Evolutionary conservation across 2,113 vertebrate species (phyloP).

Genomic region (Cheilinus undulatus): DNA sequence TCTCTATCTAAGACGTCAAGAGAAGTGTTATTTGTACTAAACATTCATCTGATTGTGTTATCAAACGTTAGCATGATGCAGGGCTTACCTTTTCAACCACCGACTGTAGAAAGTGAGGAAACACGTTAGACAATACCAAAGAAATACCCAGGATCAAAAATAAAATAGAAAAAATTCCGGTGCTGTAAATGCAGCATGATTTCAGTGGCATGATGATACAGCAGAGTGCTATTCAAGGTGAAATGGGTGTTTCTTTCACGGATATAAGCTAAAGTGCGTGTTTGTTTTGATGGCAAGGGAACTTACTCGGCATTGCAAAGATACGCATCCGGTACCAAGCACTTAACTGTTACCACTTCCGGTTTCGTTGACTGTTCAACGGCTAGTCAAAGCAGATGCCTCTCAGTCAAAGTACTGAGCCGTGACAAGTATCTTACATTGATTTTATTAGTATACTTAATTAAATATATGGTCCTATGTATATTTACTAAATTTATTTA

Average conservation of each 20-base stretch:
- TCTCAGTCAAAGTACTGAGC: not conserved
- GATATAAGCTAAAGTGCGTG: conserved; percentile 16
- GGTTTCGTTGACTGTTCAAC: conserved; percentile 24
- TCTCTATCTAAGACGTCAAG: not conserved
- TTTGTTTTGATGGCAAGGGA: conserved; percentile 65
- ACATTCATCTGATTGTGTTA: no score
- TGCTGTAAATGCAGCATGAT: conserved; percentile 74
- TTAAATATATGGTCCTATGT: no score
- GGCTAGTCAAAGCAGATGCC: no score
- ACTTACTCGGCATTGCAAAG: conserved; percentile 20
- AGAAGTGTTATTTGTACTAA: not conserved
- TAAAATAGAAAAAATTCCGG: conserved; percentile 72
- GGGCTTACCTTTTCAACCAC: conserved; percentile 75
- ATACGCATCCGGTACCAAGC: conserved; percentile 38
- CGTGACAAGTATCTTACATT: accelerated
- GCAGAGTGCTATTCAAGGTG: not conserved
- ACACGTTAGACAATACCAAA: conserved; percentile 74
- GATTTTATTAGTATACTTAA: no score
- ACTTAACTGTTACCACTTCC: not conserved
- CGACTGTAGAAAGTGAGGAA: conserved; percentile 68
- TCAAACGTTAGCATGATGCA: not conserved
- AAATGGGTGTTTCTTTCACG: not conserved
- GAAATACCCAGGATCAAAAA: conserved; percentile 76
- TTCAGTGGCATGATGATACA: conserved; percentile 60
- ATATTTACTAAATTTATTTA: no score